Evolutionary conservation across 2,797 vertebrate genomes (phyloP).

Genomic region (Cryptoblepharus egeriae): DNA sequence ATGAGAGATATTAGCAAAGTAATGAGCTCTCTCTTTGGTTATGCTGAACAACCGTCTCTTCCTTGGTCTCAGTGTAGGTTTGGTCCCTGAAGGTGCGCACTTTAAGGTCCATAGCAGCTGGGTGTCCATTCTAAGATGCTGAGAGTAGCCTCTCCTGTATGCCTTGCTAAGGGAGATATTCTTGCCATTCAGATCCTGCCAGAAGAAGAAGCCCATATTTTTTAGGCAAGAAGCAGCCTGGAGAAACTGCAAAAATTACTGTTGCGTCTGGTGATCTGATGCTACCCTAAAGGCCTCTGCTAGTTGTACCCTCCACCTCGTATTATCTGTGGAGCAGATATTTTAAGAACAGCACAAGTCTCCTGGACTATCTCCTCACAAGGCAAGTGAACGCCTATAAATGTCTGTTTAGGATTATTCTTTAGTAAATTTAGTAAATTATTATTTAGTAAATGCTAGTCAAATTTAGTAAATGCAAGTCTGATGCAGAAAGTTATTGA

Average conservation of each 20-base stretch:
- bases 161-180: too few relatives aligned
- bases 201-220: neutral
- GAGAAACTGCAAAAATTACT: neutral
- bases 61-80: neutral
- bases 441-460: too few relatives aligned
- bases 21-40: neutral
- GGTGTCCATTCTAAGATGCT: neutral
- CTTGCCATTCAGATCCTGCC: neutral
- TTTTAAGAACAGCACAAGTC: too few relatives aligned
- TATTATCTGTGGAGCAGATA: neutral
- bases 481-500: too few relatives aligned
- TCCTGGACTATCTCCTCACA: neutral
- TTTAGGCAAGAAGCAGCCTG: too few relatives aligned
- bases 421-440: too few relatives aligned
- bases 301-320: neutral
- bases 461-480: too few relatives aligned
- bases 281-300: neutral
- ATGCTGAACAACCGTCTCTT: too few relatives aligned
- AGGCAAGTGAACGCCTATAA: neutral
- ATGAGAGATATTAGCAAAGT: constrained; percentile 15
- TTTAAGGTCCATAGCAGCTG: neutral
- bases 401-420: too few relatives aligned
- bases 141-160: neutral
- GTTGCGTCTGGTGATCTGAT: neutral
- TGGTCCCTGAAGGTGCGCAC: neutral